Percentiles rank a stretch among this genome's conserved stretches.
phyloP scores from a whole-genome alignment of 2,113 vertebrate species.

The Cisticola juncidis region DNA sequence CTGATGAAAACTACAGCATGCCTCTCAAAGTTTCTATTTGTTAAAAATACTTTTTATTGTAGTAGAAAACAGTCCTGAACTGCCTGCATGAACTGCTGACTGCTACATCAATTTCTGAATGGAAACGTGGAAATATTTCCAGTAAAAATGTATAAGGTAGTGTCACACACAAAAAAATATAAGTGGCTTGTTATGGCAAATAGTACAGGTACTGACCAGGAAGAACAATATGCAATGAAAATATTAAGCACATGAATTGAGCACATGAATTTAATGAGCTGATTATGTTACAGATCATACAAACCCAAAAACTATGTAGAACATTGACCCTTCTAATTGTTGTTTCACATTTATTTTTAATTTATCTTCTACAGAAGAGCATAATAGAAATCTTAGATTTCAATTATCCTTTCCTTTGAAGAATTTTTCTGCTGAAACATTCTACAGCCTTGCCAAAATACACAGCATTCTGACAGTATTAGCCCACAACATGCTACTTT shows the following conservation, averaged over 20 bases:
- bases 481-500: background rate
- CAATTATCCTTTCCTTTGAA: background rate
- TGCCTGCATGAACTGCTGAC: background rate
- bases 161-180: background rate
- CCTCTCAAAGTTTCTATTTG: background rate
- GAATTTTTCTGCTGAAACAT: background rate
- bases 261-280: background rate
- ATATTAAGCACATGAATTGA: background rate
- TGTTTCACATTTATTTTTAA: background rate
- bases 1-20: background rate
- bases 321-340: background rate
- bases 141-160: background rate
- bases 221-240: background rate
- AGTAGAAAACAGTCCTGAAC: background rate
- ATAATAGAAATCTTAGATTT: background rate
- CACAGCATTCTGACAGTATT: background rate
- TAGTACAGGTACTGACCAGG: background rate
- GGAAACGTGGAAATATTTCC: background rate
- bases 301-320: background rate
- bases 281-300: background rate
- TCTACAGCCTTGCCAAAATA: background rate
- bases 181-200: background rate
- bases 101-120: background rate
- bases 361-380: background rate
- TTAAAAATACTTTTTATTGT: background rate